Evolutionary conservation across 2,888 invertebrate species (phyloP).

Genomic region (Panopea generosa): DNA sequence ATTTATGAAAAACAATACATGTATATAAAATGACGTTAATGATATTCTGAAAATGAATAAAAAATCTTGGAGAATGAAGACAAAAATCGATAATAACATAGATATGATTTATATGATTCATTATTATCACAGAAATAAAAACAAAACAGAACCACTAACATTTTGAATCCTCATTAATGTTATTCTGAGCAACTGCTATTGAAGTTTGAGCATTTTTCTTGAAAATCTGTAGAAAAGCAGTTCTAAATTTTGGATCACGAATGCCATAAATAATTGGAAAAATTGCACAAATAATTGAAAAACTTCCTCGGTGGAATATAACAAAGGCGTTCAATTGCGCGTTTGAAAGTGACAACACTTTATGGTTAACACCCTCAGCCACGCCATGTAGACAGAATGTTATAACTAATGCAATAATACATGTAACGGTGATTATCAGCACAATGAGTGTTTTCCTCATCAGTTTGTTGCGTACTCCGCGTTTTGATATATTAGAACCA

Average conservation of each 20-base stretch:
- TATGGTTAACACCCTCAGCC: slow-evolving; percentile 47
- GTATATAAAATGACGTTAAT: too few relatives aligned
- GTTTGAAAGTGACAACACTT: slow-evolving; percentile 23
- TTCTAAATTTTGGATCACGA: slow-evolving; percentile 51
- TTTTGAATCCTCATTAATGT: neutral
- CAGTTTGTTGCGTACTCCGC: slow-evolving; percentile 35
- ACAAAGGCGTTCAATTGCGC: slow-evolving; percentile 50
- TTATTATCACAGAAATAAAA: too few relatives aligned
- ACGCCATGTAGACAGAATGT: slow-evolving; percentile 57
- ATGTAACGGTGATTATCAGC: slow-evolving; percentile 54
- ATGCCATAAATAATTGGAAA: slow-evolving; percentile 58
- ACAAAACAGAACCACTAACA: slow-evolving; percentile 3
- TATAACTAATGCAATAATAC: slow-evolving; percentile 53
- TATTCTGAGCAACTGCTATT: slow-evolving; percentile 3
- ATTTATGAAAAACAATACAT: too few relatives aligned
- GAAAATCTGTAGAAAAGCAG: slow-evolving; percentile 40
- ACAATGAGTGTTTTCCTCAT: slow-evolving; percentile 60
- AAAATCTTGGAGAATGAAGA: too few relatives aligned
- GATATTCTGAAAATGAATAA: too few relatives aligned
- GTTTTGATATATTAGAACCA: slow-evolving; percentile 34
- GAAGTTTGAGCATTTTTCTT: slow-evolving; percentile 16
- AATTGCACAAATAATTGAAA: slow-evolving; percentile 62
- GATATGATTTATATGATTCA: too few relatives aligned
- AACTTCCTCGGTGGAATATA: slow-evolving; percentile 59
- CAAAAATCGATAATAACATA: too few relatives aligned